phyloP scores from a whole-genome alignment of 2,797 vertebrate species.

The Xiphorhynchus erythropygius region DNA sequence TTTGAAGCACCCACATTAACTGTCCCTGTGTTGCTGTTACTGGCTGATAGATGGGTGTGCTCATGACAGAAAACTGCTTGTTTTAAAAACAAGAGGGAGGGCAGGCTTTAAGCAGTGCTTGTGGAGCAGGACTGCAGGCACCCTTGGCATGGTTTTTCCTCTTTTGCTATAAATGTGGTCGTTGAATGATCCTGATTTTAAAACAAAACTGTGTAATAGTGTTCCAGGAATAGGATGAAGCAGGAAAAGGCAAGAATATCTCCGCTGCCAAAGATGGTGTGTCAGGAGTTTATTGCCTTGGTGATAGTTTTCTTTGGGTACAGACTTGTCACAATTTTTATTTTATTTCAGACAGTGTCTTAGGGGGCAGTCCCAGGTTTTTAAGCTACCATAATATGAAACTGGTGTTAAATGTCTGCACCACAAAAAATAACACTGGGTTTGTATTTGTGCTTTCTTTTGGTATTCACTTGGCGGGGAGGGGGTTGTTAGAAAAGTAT shows the following conservation, averaged over 20 bases:
- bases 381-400: not conserved
- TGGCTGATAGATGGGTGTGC: not conserved
- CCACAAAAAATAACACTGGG: not conserved
- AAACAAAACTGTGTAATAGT: fast-evolving
- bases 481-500: not conserved
- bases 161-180: not conserved
- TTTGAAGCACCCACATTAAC: not conserved
- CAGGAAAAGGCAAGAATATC: not conserved
- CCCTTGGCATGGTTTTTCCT: not conserved
- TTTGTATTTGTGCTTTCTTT: not conserved
- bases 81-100: not conserved
- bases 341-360: not conserved
- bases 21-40: not conserved
- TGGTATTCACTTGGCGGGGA: not conserved
- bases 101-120: not conserved
- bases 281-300: not conserved
- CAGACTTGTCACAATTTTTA: not conserved
- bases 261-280: not conserved
- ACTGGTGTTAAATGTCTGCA: not conserved
- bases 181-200: not conserved
- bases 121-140: not conserved
- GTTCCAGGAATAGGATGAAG: not conserved
- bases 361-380: not conserved
- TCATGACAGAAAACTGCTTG: not conserved
- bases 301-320: not conserved